Percentiles rank a stretch among this genome's conserved stretches.
These are phyloP conservation scores for Microctonus brassicae DNA, from an alignment of 2,888 invertebrate genomes.

Conservation along the genomic window DNA sequence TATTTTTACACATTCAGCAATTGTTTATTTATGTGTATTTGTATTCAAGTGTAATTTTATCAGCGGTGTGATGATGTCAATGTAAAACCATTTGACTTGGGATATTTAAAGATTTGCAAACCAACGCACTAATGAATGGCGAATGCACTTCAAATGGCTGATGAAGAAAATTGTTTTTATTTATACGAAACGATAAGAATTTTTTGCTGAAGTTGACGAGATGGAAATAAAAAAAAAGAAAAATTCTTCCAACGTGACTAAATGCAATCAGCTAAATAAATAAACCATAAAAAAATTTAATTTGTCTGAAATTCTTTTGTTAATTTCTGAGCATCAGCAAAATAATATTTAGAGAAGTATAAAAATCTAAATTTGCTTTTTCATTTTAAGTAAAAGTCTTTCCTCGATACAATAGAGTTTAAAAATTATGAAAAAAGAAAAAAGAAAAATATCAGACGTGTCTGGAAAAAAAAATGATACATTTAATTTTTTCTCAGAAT, in stretches of 20 bases:
- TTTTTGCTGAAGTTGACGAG: not conserved
- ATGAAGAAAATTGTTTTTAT: slow-evolving; percentile 3
- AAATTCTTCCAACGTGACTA: not conserved
- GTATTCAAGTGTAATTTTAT: not conserved
- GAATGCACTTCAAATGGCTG: not conserved
- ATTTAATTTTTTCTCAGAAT: not conserved
- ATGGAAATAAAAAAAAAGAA: not conserved
- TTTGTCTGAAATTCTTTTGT: not conserved
- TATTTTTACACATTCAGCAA: no score
- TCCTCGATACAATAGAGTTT: no score
- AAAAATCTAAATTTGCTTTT: no score
- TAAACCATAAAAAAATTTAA: not conserved
- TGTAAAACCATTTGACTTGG: not conserved
- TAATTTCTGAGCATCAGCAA: not conserved
- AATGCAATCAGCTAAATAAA: not conserved
- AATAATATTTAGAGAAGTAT: no score
- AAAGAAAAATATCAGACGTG: no score
- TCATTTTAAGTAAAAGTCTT: no score
- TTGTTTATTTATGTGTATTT: not conserved
- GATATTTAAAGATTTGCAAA: not conserved
- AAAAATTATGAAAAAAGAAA: no score
- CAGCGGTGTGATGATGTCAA: not conserved
- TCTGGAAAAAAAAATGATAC: not conserved
- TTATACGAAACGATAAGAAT: not conserved
- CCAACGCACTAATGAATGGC: not conserved